These are phyloP conservation scores for Philotrypesis tridentata DNA, from an alignment of 1,140 invertebrate species.

Conservation along the genomic window DNA sequence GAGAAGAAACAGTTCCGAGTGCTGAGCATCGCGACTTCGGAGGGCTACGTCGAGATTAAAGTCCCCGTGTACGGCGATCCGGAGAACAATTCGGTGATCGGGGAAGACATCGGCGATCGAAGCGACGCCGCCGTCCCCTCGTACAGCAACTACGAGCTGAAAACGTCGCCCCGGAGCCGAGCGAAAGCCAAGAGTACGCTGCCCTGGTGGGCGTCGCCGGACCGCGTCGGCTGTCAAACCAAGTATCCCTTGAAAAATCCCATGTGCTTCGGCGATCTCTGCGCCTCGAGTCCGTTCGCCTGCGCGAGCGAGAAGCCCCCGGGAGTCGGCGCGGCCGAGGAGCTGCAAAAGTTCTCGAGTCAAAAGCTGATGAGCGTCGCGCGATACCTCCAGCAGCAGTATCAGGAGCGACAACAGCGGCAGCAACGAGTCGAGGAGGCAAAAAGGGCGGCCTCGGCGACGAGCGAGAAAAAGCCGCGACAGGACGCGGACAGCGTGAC, in stretches of 20 bases:
- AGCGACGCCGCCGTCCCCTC: too few relatives aligned
- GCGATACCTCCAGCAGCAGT: too few relatives aligned
- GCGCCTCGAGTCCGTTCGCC: not conserved
- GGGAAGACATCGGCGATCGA: too few relatives aligned
- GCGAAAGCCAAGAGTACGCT: not conserved
- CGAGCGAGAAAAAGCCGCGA: not conserved
- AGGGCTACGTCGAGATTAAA: not conserved
- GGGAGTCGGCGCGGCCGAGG: not conserved
- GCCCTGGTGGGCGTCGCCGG: slow-evolving; percentile 1
- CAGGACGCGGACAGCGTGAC: not conserved
- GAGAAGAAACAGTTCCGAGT: not conserved
- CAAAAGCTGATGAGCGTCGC: not conserved
- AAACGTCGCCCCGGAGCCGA: not conserved
- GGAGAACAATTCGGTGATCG: not conserved
- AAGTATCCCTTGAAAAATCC: not conserved
- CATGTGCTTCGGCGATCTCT: not conserved
- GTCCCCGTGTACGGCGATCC: not conserved
- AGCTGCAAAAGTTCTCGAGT: too few relatives aligned
- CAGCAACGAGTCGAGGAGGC: not conserved
- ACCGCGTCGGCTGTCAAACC: not conserved
- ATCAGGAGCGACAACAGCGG: too few relatives aligned
- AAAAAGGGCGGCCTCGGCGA: not conserved
- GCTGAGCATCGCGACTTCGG: not conserved
- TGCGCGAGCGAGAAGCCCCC: not conserved
- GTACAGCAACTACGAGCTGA: too few relatives aligned